Percentiles rank a stretch among this genome's conserved stretches.
Evolutionary conservation across 2,113 vertebrate genomes (phyloP).

Genomic region (Collichthys lucidus): DNA sequence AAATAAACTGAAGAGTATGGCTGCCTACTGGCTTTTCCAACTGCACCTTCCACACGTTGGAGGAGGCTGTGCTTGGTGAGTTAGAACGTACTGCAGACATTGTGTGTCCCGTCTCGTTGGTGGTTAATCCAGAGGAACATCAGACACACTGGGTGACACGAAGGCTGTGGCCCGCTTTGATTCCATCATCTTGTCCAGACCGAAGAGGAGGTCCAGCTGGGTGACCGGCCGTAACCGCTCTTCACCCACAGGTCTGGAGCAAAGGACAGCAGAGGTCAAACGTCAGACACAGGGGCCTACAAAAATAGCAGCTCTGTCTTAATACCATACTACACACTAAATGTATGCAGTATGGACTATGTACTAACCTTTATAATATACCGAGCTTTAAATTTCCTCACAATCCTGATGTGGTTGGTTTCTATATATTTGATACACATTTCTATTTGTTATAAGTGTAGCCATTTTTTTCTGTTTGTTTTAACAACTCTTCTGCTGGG

Average conservation of each 20-base stretch:
- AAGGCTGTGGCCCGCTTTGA: constrained; percentile 78
- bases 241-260: constrained; percentile 75
- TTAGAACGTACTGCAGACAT: not conserved
- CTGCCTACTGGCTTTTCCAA: constrained; percentile 5
- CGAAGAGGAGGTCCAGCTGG: constrained; percentile 86
- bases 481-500: too few relatives aligned
- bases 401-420: too few relatives aligned
- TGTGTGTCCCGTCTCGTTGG: not conserved
- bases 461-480: not conserved
- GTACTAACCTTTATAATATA: not conserved
- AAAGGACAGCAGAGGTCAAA: constrained; percentile 25
- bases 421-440: too few relatives aligned
- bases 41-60: constrained; percentile 18
- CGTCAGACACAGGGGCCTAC: not conserved
- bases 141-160: constrained; percentile 52
- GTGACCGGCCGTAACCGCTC: constrained; percentile 82
- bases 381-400: too few relatives aligned
- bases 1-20: constrained; percentile 14
- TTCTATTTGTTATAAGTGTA: too few relatives aligned
- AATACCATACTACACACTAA: not conserved
- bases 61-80: constrained; percentile 10
- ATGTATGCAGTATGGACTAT: not conserved
- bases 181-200: constrained; percentile 87
- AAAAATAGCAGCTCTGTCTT: not conserved
- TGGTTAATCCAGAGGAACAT: constrained; percentile 80